Conservation (phyloP, 1,140 invertebrate genomes). For the Drosophila leontia region DNA sequence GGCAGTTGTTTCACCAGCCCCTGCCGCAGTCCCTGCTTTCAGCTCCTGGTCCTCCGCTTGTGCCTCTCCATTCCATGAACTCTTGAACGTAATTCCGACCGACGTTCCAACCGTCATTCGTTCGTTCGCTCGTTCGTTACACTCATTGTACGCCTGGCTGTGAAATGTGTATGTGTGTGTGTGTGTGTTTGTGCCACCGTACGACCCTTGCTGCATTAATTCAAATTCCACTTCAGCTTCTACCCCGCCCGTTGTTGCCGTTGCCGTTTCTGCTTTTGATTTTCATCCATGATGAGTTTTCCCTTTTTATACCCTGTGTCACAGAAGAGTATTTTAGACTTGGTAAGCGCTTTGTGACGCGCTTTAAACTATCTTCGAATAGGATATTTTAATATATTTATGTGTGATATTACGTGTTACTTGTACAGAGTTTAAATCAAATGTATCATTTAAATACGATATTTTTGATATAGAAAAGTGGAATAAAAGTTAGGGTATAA, state of each 20-base stretch:
- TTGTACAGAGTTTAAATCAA: not conserved
- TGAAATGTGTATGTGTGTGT: constrained; percentile 34
- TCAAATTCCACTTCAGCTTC: constrained; percentile 79
- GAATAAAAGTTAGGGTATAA: not conserved
- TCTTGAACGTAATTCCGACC: constrained; percentile 58
- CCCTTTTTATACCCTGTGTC: constrained; percentile 51
- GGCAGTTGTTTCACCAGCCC: constrained; percentile 26
- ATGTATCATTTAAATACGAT: not conserved
- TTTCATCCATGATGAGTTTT: constrained; percentile 83
- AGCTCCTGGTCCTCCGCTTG: constrained; percentile 8
- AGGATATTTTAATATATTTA: not conserved
- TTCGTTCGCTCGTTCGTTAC: constrained; percentile 50
- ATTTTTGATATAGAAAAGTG: not conserved
- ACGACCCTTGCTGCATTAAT: constrained; percentile 78
- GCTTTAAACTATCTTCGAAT: no score
- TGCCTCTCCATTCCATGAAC: constrained; percentile 23
- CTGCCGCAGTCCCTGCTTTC: not conserved
- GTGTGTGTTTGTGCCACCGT: constrained; percentile 50
- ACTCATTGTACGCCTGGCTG: constrained; percentile 32
- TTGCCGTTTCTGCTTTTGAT: constrained; percentile 78
- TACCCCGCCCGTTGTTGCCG: constrained; percentile 33
- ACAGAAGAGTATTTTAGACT: not conserved
- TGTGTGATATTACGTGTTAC: no score
- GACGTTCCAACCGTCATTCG: constrained; percentile 50
- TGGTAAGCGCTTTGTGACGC: not conserved